Conservation (phyloP, 2,113 vertebrate genomes). For the Gopherus evgoodei region DNA sequence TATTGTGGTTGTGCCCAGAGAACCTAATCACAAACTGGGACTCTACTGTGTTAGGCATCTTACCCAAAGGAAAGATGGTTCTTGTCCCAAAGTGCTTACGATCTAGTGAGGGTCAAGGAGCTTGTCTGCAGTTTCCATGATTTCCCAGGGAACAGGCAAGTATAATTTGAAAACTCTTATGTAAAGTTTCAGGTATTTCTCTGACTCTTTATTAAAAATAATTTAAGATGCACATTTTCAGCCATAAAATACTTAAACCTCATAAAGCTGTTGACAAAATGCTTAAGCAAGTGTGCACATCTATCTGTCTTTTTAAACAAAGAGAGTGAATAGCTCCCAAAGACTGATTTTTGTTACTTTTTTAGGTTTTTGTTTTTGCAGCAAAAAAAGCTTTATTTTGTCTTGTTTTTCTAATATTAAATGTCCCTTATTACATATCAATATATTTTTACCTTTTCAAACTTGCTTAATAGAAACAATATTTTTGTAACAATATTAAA, state of each 20-base stretch:
- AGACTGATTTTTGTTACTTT: background rate
- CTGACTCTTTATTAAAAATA: background rate
- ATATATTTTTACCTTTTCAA: background rate
- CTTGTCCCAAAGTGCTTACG: background rate
- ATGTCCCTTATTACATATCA: background rate
- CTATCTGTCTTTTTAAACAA: background rate
- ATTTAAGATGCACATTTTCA: background rate
- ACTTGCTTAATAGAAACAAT: rapidly evolving
- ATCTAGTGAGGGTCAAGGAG: background rate
- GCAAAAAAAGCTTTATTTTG: background rate
- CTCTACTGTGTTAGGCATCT: background rate
- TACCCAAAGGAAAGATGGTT: background rate
- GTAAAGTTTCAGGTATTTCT: background rate
- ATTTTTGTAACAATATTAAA: background rate
- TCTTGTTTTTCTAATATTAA: background rate
- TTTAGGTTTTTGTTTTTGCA: background rate
- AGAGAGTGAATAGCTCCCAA: background rate
- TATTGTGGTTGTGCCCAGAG: background rate
- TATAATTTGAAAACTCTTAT: background rate
- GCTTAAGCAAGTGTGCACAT: background rate
- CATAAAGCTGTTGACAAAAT: background rate
- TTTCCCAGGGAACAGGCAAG: background rate
- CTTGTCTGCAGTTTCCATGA: background rate
- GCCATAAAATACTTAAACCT: background rate
- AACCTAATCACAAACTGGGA: background rate